phyloP scores from a whole-genome alignment of 2,113 vertebrate species.

The Cyprinodon tularosa region DNA sequence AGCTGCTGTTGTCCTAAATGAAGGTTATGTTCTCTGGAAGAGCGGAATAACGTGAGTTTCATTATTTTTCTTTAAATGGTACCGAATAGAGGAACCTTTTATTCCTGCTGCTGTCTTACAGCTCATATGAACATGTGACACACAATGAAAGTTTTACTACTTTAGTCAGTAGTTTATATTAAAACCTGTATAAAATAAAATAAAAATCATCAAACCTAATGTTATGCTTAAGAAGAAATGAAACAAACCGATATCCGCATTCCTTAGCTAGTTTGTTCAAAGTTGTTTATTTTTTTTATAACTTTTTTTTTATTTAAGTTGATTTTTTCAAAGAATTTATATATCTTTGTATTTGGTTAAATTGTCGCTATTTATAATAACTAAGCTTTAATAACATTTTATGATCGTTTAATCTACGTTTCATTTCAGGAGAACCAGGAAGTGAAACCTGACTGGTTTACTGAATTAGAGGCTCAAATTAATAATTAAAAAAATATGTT shows the following conservation, averaged over 20 bases:
- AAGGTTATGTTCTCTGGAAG: background rate
- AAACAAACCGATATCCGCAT: background rate
- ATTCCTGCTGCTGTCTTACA: background rate
- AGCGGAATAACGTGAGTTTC: conserved; percentile 48
- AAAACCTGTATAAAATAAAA: background rate
- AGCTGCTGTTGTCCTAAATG: background rate
- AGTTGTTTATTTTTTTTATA: too few relatives aligned
- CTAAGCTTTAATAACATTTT: background rate
- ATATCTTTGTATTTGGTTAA: too few relatives aligned
- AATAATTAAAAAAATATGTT: background rate
- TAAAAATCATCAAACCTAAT: background rate
- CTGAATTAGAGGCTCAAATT: background rate
- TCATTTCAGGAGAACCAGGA: background rate
- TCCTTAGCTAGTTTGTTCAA: background rate
- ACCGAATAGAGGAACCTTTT: background rate
- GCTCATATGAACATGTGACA: background rate
- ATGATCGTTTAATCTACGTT: background rate
- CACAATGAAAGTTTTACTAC: background rate
- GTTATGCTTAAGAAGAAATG: background rate
- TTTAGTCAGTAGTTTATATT: background rate
- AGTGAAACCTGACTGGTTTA: conserved; percentile 3
- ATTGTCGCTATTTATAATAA: background rate
- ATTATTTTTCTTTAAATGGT: conserved; percentile 10
- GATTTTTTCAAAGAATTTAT: background rate
- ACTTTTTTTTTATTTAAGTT: background rate